Percentiles rank a stretch among this genome's conserved stretches.
phyloP scores from a whole-genome alignment of 2,113 vertebrate species.

The Eretmodus cyanostictus region DNA sequence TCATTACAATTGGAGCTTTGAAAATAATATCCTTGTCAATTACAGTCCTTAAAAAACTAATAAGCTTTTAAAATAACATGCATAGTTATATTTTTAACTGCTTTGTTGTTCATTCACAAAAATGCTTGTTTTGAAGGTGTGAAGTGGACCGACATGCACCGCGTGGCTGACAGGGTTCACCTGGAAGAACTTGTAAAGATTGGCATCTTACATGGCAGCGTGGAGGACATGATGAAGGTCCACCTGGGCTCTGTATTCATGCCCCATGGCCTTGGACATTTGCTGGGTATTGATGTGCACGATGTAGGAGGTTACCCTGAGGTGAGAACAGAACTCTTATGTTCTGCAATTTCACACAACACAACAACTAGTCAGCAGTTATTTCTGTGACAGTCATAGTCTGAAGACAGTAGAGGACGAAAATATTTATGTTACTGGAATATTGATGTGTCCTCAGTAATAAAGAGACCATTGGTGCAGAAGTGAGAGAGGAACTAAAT shows the following conservation, averaged over 20 bases:
- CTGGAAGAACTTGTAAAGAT: slow-evolving; percentile 87
- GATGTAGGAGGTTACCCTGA: slow-evolving; percentile 96
- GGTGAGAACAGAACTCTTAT: slow-evolving; percentile 56
- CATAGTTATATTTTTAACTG: background rate
- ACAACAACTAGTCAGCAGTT: background rate
- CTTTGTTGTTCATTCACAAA: background rate
- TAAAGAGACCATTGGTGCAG: background rate
- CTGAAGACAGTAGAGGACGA: background rate
- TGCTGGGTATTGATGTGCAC: slow-evolving; percentile 94
- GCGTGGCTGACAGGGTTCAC: slow-evolving; percentile 85
- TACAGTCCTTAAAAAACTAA: background rate
- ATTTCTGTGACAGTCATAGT: background rate
- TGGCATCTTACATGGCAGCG: slow-evolving; percentile 77
- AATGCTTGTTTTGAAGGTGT: slow-evolving; percentile 70
- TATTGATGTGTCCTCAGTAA: slow-evolving; percentile 10
- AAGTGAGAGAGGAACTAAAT: background rate
- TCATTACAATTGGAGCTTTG: background rate
- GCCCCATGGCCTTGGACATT: slow-evolving; percentile 94
- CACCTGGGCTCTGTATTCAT: slow-evolving; percentile 91
- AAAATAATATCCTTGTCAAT: background rate
- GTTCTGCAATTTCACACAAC: background rate
- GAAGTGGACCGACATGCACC: slow-evolving; percentile 93
- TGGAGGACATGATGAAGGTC: slow-evolving; percentile 90
- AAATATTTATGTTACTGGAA: background rate
- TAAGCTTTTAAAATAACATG: background rate